Base-by-base conservation (phyloP, 2,888 invertebrate genomes). In the Escarpia spicata region DNA sequence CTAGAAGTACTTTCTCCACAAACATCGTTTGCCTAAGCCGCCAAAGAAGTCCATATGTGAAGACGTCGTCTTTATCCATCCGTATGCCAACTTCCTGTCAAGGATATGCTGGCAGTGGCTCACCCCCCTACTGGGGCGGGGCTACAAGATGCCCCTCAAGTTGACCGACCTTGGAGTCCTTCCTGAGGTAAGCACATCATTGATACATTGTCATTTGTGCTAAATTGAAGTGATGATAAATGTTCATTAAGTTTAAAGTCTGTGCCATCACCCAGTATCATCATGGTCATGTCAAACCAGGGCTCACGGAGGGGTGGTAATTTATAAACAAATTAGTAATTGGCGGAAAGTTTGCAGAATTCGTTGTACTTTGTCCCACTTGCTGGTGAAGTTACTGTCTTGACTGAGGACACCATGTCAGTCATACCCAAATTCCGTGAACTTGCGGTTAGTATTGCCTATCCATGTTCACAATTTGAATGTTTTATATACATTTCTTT, bases 101-200 rank as follows among this genome's bases (percentile, higher is more conserved):
- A 98, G 97, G 96, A 97, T 97, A 45, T 97, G 98, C 37, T 98
- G 98, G 96, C 98, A 97, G 97, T 98, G 98, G 98, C 96, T 98
- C 92, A 97, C 97, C 92, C 97, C 97, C 2, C 96, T 98, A n/a
- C 96, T 98, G 45, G 97, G 97, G 95, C 97, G 97, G 94, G 98
- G 98, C 89, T 98, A 97, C 95, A 97, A 97, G 92, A 97, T 97
- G 90, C 75, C 98, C 0, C 96, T 98, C 91, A 98, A 98, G 94
- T 96, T 97, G 92, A 97, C 97, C 93, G 97, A 98, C 96, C 97
- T 98, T 92, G 98, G 98, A 4, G 97, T 97, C 92, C 93, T 96
- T n/a, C 92, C 92, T 92, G 26, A 90, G 92, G 92, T 93, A 89
- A 3, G 37, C 44, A 92, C n/a, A 26, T 15, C 58, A 45, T 15